These are phyloP conservation scores for Vanessa atalanta DNA, from an alignment of 1,140 invertebrate species.

Conservation along the genomic window DNA sequence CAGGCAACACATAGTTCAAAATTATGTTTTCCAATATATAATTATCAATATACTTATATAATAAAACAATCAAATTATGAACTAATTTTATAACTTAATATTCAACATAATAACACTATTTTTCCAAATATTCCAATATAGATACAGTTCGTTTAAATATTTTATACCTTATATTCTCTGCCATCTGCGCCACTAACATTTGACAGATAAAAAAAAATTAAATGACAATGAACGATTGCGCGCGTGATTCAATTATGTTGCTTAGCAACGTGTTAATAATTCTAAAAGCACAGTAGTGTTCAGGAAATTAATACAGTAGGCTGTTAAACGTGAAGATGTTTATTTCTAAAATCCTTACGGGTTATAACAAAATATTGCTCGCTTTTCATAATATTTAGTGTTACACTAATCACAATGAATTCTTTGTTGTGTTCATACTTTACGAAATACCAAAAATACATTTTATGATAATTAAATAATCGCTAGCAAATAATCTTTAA, in stretches of 20 bases:
- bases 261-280: conserved; percentile 69
- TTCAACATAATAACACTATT: neutral
- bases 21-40: too few relatives aligned
- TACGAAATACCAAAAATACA: neutral
- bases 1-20: too few relatives aligned
- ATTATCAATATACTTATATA: too few relatives aligned
- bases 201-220: neutral
- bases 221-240: conserved; percentile 37
- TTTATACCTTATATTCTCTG: neutral
- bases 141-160: neutral
- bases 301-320: conserved; percentile 42
- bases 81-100: neutral
- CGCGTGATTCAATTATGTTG: conserved; percentile 70
- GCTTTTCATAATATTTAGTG: neutral
- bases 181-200: neutral
- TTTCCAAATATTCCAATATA: neutral
- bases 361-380: neutral
- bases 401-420: neutral
- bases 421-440: neutral
- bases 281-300: conserved; percentile 53
- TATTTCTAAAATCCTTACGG: neutral
- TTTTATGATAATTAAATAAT: conserved; percentile 25
- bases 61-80: neutral
- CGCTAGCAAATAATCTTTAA: neutral
- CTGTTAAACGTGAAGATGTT: conserved; percentile 29